phyloP scores from a whole-genome alignment of 2,888 invertebrate species.

The Eurytoma adleriae region DNA sequence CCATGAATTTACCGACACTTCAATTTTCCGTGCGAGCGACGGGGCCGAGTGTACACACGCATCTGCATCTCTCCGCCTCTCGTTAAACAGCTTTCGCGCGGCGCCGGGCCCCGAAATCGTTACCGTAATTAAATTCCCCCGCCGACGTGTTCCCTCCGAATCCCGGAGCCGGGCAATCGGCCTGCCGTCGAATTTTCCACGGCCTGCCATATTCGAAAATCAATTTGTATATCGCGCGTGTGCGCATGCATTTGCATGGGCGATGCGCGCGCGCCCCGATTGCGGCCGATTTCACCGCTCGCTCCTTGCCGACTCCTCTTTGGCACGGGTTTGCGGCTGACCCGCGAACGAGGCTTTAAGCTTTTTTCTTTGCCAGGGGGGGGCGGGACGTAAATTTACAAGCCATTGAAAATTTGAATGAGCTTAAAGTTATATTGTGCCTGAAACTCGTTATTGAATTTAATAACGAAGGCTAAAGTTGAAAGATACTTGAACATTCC shows the following conservation, averaged over 20 bases:
- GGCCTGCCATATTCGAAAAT: slow-evolving; percentile 40
- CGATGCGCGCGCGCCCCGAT: neutral
- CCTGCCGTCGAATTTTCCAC: slow-evolving; percentile 40
- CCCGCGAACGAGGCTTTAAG: no score
- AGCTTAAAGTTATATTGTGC: no score
- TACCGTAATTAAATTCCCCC: slow-evolving; percentile 44
- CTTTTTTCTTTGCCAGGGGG: no score
- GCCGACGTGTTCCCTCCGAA: no score
- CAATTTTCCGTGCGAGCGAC: slow-evolving; percentile 20
- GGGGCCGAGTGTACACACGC: neutral
- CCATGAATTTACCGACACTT: slow-evolving; percentile 2
- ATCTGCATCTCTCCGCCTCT: neutral
- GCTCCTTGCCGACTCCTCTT: no score
- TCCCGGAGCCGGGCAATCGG: no score
- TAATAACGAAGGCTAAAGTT: no score
- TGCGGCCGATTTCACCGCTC: neutral
- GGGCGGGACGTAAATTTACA: no score
- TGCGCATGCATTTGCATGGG: slow-evolving; percentile 52
- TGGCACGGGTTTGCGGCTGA: no score
- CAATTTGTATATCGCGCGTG: slow-evolving; percentile 49
- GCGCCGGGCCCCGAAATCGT: slow-evolving; percentile 23
- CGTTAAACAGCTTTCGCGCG: slow-evolving; percentile 39
- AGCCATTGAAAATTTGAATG: no score
- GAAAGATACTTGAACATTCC: no score
- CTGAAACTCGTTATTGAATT: no score